Conservation (phyloP, 2,888 invertebrate species). For the Caenorhabditis sp. region DNA sequence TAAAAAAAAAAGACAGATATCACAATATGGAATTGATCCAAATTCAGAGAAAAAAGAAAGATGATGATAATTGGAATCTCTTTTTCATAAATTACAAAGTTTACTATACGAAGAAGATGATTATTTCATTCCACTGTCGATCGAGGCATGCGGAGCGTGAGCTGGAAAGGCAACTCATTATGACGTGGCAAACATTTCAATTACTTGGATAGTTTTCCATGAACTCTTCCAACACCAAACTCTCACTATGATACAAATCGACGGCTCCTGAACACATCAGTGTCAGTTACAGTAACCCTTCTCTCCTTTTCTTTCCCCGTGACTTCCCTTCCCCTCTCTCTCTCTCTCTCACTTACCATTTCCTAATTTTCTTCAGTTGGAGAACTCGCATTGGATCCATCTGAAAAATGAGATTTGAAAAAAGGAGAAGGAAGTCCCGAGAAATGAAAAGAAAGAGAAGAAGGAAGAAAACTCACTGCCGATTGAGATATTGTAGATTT, state of each 20-base stretch:
- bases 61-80: background rate
- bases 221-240: conserved; percentile 26
- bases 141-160: conserved; percentile 25
- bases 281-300: no score
- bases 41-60: background rate
- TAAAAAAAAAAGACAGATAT: conserved; percentile 16
- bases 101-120: conserved; percentile 1
- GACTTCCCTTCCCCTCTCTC: background rate
- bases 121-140: conserved; percentile 35
- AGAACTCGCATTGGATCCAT: conserved; percentile 19
- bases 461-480: conserved; percentile 31
- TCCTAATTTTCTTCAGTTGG: conserved; percentile 32
- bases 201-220: conserved; percentile 54
- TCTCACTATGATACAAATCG: conserved; percentile 29
- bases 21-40: conserved; percentile 19
- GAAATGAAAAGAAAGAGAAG: background rate
- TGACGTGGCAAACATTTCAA: background rate
- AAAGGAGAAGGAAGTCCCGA: background rate
- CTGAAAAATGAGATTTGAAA: conserved; percentile 21
- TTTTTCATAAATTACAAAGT: background rate
- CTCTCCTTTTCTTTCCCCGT: background rate
- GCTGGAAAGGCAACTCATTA: conserved; percentile 13
- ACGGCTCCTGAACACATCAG: conserved; percentile 6
- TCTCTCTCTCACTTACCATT: conserved; percentile 12
- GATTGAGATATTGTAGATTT: conserved; percentile 54